Conservation (phyloP, 2,113 vertebrate genomes). For the Emberiza fucata region DNA sequence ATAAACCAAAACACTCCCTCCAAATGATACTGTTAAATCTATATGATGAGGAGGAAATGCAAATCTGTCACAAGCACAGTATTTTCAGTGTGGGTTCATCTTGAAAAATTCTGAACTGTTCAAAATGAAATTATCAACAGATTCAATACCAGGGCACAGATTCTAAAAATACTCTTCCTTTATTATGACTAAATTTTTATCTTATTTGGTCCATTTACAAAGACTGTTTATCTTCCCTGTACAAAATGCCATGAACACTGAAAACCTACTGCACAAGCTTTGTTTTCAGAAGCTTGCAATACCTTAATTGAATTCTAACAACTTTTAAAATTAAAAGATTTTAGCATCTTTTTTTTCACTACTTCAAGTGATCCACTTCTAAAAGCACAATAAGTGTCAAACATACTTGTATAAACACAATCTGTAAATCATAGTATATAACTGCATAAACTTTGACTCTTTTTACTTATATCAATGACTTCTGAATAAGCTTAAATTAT, state of each 20-base stretch:
- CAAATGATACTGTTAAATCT: not conserved
- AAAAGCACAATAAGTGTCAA: not conserved
- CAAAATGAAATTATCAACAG: not conserved
- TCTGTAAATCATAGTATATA: not conserved
- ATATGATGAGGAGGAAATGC: not conserved
- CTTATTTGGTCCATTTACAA: not conserved
- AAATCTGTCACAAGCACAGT: not conserved
- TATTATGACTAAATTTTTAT: not conserved
- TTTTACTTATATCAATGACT: not conserved
- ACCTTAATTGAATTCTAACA: not conserved
- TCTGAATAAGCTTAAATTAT: not conserved
- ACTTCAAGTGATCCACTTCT: not conserved
- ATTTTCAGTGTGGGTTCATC: not conserved
- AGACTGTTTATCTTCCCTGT: not conserved
- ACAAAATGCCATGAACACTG: not conserved
- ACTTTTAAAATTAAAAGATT: not conserved
- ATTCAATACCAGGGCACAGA: not conserved
- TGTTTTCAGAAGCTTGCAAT: not conserved
- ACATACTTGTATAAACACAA: fast-evolving
- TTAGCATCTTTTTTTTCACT: not conserved
- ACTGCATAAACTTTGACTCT: not conserved
- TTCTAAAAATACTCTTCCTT: not conserved
- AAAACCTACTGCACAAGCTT: not conserved
- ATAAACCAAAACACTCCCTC: not conserved
- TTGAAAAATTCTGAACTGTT: not conserved